Evolutionary conservation across 2,797 vertebrate species (phyloP), one percentile per base, ranked within the genome.

Genomic region (Muraenolepis orangiensis): DNA sequence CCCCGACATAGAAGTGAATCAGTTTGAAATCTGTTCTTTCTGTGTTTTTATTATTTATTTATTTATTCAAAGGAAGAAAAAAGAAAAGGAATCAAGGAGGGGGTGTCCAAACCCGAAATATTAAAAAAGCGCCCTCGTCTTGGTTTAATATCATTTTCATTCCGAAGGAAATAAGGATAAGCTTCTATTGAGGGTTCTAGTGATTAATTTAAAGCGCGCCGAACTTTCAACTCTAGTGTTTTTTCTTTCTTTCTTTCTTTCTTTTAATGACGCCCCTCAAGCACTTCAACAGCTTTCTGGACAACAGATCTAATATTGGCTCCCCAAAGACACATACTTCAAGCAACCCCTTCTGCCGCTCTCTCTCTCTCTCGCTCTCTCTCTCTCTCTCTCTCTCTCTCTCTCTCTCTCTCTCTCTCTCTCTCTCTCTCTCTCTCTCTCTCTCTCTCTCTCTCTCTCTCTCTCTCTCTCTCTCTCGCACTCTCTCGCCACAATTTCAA

Each of bases 251-350:
- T 20, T 40, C 34, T 11, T 71, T 46, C n/a, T 72, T 31, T 80
- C 86, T 81, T 88, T 81, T 75, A 85, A 84, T 79, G 83, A 86
- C 61, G n/a, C 81, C 84, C 82, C 86, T 86, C 77, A 73, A 74
- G 1, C 81, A 72, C 88, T 88, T 86, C 69, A 88, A 71, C 74
- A 73, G 80, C 73, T 32, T 80, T 67, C 31, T 20, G 74, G 26
- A 90, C 89, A 92, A 91, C 83, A 77, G 81, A 85, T 84, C 84
- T 84, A 89, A 91, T 89, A 89, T 87, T 80, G 84, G 30, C 78
- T 68, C 0, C 77, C 75, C 29, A 72, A n/a, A 72, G 67, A 79
- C 76, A 78, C 77, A 77, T 73, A 78, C 82, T 73, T 73, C 34
- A 74, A 72, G 46, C 32, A 16, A 14, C 16, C 42, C 42, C 26